Evolutionary conservation across 2,113 vertebrate species (phyloP).

Genomic region (Clupea harengus): DNA sequence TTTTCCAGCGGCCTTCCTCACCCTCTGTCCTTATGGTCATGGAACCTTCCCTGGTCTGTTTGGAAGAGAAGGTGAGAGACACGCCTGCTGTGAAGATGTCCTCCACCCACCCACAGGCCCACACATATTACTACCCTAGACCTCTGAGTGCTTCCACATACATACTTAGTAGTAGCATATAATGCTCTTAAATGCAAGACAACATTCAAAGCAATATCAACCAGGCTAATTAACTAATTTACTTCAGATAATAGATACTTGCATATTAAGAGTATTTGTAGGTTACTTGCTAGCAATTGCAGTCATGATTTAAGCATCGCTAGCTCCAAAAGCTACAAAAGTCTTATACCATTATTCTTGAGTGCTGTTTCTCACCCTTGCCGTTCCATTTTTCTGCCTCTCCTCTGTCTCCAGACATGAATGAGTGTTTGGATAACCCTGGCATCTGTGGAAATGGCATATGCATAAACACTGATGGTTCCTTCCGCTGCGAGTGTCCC

Average conservation of each 20-base stretch:
- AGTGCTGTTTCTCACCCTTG: background rate
- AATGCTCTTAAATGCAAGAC: background rate
- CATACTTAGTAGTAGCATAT: background rate
- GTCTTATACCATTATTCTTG: background rate
- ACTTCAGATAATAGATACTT: background rate
- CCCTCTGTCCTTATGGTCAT: slow-evolving; percentile 86
- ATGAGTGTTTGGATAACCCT: slow-evolving; percentile 87
- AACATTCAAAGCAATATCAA: background rate
- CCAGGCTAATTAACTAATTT: background rate
- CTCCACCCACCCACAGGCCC: background rate
- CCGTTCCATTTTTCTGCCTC: background rate
- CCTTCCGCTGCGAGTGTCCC: slow-evolving; percentile 93
- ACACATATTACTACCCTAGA: background rate
- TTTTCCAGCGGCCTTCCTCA: slow-evolving; percentile 72
- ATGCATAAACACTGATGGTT: slow-evolving; percentile 92
- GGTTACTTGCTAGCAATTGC: background rate
- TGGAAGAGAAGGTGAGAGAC: slow-evolving; percentile 79
- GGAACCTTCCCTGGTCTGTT: slow-evolving; percentile 79
- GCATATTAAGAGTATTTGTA: background rate
- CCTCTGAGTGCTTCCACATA: background rate
- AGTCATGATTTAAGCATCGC: background rate
- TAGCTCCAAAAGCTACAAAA: background rate
- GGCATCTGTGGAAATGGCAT: slow-evolving; percentile 82
- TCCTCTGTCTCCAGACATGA: slow-evolving; percentile 73
- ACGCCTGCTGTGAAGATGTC: background rate